Evolutionary conservation across 2,888 invertebrate species (phyloP).

Genomic region (Acrobasis consociella): DNA sequence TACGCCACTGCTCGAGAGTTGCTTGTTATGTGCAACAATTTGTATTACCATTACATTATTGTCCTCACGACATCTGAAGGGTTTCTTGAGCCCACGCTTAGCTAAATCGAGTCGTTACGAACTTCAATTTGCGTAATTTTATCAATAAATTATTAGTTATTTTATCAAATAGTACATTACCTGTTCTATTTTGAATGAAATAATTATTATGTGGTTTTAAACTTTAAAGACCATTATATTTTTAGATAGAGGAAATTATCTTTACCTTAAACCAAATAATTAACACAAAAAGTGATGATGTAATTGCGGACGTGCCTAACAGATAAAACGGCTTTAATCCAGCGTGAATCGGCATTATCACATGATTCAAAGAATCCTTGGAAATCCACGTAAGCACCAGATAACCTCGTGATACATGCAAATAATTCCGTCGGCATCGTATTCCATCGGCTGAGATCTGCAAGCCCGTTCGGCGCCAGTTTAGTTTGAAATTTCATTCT

Average conservation of each 20-base stretch:
- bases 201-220: not conserved
- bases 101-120: not conserved
- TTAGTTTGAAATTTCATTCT: slow-evolving; percentile 78
- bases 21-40: slow-evolving; percentile 59
- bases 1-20: slow-evolving; percentile 48
- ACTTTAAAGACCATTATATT: not conserved
- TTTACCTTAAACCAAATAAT: not conserved
- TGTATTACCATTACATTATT: slow-evolving; percentile 39
- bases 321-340: slow-evolving; percentile 6
- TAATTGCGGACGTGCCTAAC: not conserved
- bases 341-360: slow-evolving; percentile 4
- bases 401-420: slow-evolving; percentile 46
- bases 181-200: not conserved
- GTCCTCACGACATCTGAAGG: slow-evolving; percentile 42
- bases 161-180: too few relatives aligned
- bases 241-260: not conserved
- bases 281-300: not conserved
- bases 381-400: slow-evolving; percentile 22
- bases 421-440: slow-evolving; percentile 53
- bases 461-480: slow-evolving; percentile 57
- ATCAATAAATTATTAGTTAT: not conserved
- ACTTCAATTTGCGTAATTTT: not conserved
- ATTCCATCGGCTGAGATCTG: slow-evolving; percentile 37
- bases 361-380: not conserved
- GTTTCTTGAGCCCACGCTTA: slow-evolving; percentile 33